A percentile compares a stretch with the other conserved stretches of the same genome.
Conservation (phyloP, 2,797 vertebrate genomes). For the Bucorvus abyssinicus region DNA sequence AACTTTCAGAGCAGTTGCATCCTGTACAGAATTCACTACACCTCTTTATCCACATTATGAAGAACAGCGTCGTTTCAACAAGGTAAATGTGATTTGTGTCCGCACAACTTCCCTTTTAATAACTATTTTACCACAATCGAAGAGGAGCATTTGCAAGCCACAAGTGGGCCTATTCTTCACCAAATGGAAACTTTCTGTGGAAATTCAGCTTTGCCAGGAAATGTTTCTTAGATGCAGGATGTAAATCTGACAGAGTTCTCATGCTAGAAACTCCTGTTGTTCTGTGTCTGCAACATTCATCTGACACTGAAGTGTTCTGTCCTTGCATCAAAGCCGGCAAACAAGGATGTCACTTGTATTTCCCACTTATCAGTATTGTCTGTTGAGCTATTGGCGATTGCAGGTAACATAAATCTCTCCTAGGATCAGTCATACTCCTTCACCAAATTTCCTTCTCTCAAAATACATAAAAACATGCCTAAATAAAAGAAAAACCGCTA, state of each 20-base stretch:
- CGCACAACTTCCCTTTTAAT: neutral
- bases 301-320: neutral
- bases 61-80: neutral
- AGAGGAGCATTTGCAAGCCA: neutral
- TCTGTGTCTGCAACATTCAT: neutral
- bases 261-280: neutral
- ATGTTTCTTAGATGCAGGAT: constrained; percentile 19
- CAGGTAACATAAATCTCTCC: neutral
- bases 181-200: neutral
- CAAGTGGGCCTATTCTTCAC: neutral
- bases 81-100: neutral
- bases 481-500: neutral
- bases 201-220: neutral
- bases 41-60: neutral
- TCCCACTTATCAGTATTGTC: constrained; percentile 25
- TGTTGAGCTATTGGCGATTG: neutral
- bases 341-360: constrained; percentile 1
- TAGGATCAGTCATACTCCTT: neutral
- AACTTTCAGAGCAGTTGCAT: neutral
- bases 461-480: neutral
- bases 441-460: neutral
- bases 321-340: neutral
- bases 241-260: constrained; percentile 19
- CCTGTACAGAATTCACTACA: neutral
- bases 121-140: neutral